Evolutionary conservation across 2,888 invertebrate species (phyloP).

Genomic region (Dicycla oo): DNA sequence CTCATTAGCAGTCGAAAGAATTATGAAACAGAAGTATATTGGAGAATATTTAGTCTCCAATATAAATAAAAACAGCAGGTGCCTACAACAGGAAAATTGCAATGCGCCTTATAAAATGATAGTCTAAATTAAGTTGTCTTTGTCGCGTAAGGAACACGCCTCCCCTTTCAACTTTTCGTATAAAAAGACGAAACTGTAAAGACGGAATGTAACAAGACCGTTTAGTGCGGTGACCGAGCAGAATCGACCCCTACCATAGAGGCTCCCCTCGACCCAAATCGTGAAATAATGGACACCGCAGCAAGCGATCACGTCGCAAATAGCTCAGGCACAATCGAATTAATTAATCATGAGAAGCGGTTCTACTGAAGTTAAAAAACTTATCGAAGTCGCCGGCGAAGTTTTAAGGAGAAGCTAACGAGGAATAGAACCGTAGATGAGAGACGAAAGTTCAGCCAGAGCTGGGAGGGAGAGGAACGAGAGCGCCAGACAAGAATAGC

Average conservation of each 20-base stretch:
- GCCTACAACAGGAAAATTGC: constrained; percentile 18
- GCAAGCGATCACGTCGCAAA: constrained; percentile 82
- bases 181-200: constrained; percentile 78
- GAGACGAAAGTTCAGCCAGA: constrained; percentile 85
- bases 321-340: constrained; percentile 88
- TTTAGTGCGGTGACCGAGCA: constrained; percentile 86
- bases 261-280: constrained; percentile 83
- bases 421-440: constrained; percentile 84
- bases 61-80: constrained; percentile 7
- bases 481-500: constrained; percentile 88
- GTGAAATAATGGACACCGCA: constrained; percentile 85
- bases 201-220: constrained; percentile 81
- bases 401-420: constrained; percentile 89
- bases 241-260: constrained; percentile 78
- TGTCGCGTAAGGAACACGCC: constrained; percentile 72
- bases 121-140: constrained; percentile 78
- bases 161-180: constrained; percentile 75
- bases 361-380: constrained; percentile 86
- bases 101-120: constrained; percentile 62
- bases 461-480: constrained; percentile 70
- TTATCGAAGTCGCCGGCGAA: constrained; percentile 82
- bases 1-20: neutral
- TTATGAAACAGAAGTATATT: neutral
- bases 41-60: neutral
- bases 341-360: constrained; percentile 89